A percentile compares a stretch with the other conserved stretches of the same genome.
Evolutionary conservation across 2,797 vertebrate genomes (phyloP).

Genomic region (Falco biarmicus): DNA sequence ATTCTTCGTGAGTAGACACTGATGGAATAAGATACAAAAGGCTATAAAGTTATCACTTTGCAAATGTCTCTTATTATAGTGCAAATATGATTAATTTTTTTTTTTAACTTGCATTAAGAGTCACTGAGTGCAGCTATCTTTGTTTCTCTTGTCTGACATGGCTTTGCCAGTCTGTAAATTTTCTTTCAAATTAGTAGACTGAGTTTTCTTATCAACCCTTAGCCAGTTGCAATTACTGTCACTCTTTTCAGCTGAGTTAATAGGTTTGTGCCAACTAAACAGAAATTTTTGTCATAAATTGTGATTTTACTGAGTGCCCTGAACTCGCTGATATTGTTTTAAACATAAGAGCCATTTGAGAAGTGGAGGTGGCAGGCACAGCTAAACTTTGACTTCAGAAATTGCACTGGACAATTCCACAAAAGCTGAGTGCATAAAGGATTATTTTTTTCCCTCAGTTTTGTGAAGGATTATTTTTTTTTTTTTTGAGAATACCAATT

Average conservation of each 20-base stretch:
- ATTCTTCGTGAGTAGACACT: background rate
- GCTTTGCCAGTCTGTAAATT: slow-evolving; percentile 17
- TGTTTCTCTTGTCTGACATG: background rate
- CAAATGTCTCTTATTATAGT: background rate
- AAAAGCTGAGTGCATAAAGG: background rate
- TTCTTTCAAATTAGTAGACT: slow-evolving; percentile 19
- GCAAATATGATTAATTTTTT: background rate
- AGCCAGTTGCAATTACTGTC: slow-evolving; percentile 41
- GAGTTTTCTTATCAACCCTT: slow-evolving; percentile 46
- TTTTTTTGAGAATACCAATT: background rate
- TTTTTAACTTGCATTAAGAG: background rate
- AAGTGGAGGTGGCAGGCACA: background rate
- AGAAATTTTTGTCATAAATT: slow-evolving; percentile 35
- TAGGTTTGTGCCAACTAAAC: slow-evolving; percentile 18
- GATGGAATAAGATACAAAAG: background rate
- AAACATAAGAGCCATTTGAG: background rate
- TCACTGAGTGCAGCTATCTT: background rate
- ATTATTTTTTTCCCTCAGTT: background rate
- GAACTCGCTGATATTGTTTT: slow-evolving; percentile 15
- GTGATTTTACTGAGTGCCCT: slow-evolving; percentile 33
- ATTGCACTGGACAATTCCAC: background rate
- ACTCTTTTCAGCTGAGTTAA: slow-evolving; percentile 43
- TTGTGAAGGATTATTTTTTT: background rate
- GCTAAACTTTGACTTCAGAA: slow-evolving; percentile 4
- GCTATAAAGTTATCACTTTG: background rate